Evolutionary conservation across 1,140 invertebrate species (phyloP).

Genomic region (Rhagoletis zephyria): DNA sequence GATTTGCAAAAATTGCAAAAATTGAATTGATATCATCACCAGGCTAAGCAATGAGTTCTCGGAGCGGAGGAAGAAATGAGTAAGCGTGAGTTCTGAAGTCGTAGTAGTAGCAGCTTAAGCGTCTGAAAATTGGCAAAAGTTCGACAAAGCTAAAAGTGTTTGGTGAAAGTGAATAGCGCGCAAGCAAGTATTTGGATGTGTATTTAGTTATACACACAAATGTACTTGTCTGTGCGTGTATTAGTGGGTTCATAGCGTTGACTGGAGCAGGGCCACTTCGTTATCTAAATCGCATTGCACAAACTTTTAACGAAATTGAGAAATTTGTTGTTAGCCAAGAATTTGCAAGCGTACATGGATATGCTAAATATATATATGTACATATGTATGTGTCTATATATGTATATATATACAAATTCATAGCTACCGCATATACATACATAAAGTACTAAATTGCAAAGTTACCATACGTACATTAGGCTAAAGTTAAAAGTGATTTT

Average conservation of each 20-base stretch:
- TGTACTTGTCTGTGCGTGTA: not conserved
- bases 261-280: not conserved
- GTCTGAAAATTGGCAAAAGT: constrained; percentile 29
- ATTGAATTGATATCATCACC: constrained; percentile 52
- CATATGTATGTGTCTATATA: not conserved
- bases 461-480: no score
- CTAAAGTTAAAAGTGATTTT: no score
- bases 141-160: constrained; percentile 13
- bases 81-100: not conserved
- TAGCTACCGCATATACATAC: no score
- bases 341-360: not conserved
- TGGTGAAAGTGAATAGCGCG: constrained; percentile 29
- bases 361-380: not conserved
- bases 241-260: not conserved
- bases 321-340: constrained; percentile 25
- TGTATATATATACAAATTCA: no score
- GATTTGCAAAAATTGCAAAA: constrained; percentile 48
- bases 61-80: not conserved
- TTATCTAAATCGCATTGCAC: constrained; percentile 40
- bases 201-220: not conserved
- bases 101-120: constrained; percentile 12
- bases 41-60: not conserved
- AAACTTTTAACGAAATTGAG: constrained; percentile 47
- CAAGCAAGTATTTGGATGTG: not conserved
- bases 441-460: no score